Base-by-base conservation (phyloP, 2,797 vertebrate genomes). In the Manis pentadactyla region DNA sequence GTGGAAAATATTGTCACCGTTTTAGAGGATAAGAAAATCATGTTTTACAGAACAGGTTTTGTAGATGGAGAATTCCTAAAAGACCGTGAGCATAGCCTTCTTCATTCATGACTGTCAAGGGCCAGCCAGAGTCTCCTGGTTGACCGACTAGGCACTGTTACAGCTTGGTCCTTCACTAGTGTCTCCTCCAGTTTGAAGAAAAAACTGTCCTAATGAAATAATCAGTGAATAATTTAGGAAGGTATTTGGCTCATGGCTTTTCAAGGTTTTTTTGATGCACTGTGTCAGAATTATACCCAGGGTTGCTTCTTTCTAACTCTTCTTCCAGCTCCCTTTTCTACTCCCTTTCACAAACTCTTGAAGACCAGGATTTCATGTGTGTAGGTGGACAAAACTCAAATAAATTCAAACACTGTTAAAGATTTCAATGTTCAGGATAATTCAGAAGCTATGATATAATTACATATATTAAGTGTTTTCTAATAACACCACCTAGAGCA, bases 261-360 rank as follows among this genome's bases (percentile, higher is more conserved):
- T 88, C 31, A 84, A 83, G 19, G 42, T 96, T 96, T 89, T 83
- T 87, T 92, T 63, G 90, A 39, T 93, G 90, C 93, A 94, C 59
- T 93, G 9, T 87, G 3, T 81, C 73, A 90, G 39, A 92, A 91
- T 85, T 93, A 77, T 46, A 93, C 7, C 66, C 18, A 75, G 31
- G 5, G 4, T 34, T 95, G 39, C 46, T 37, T 15, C 42, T 94
- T 73, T 66, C 88, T 87, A n/a, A 57, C 42, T 95, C 61, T 94
- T 87, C n/a, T 39, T 85, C 46, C 27, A 61, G 42, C 2, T 53
- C 25, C 23, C 15, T 18, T 9, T 89, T 82, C 15, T 92, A 1
- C 82, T 82, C 51, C 55, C 14, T 89, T 92, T 85, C 34, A 59
- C 81, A 96, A 90, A 73, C 23, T 90, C 10, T 93, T 87, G 77